Percentiles rank a stretch among this genome's conserved stretches.
These are phyloP conservation scores for Leuctra nigra DNA, from an alignment of 2,888 invertebrate genomes.

Conservation along the genomic window DNA sequence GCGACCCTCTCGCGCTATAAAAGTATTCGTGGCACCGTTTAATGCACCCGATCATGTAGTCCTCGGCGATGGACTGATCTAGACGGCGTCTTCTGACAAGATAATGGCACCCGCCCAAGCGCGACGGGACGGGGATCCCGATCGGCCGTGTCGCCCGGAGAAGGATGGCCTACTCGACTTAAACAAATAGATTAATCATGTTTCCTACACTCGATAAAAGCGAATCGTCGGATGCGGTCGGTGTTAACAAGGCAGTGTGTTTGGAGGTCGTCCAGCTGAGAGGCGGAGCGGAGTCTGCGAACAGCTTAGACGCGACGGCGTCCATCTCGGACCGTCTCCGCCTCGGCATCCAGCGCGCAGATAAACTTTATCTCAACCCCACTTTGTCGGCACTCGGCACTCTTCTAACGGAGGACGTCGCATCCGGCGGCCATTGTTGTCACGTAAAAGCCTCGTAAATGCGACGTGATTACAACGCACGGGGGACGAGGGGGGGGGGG, in stretches of 20 bases:
- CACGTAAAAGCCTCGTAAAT: background rate
- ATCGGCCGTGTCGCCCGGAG: background rate
- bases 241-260: background rate
- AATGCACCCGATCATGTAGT: slow-evolving; percentile 9
- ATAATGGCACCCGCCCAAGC: slow-evolving; percentile 9
- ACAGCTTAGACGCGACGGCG: background rate
- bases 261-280: slow-evolving; percentile 15
- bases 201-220: background rate
- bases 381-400: background rate
- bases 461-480: background rate
- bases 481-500: background rate
- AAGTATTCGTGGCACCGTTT: slow-evolving; percentile 6
- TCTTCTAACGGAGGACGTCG: too few species aligned
- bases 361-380: background rate
- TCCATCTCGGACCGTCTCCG: background rate
- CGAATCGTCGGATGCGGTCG: background rate
- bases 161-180: slow-evolving; percentile 4
- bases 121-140: too few species aligned
- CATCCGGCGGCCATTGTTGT: background rate
- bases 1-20: too few species aligned
- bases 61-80: background rate
- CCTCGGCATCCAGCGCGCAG: background rate
- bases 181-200: slow-evolving; percentile 10
- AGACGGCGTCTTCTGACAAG: background rate
- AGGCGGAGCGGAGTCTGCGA: background rate